These are phyloP conservation scores for Microctonus brassicae DNA, from an alignment of 2,888 invertebrate genomes.

Conservation along the genomic window DNA sequence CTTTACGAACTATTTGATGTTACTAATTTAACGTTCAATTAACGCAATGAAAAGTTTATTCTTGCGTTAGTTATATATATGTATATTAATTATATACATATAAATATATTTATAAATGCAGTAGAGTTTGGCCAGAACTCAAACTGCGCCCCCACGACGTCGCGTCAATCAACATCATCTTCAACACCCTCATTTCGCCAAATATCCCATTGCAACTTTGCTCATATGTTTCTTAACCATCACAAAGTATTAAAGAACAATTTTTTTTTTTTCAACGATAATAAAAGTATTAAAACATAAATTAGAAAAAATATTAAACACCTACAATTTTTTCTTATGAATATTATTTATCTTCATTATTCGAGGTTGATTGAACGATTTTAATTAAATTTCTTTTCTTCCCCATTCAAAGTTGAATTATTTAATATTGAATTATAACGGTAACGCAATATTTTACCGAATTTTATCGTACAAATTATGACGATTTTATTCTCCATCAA, in stretches of 20 bases:
- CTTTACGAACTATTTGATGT: conserved; percentile 41
- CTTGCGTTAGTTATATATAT: neutral
- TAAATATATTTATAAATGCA: conserved; percentile 44
- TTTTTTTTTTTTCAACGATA: neutral
- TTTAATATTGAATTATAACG: neutral
- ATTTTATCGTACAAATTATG: neutral
- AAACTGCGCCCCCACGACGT: conserved; percentile 62
- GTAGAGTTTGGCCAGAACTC: conserved; percentile 49
- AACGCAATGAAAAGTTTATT: conserved; percentile 50
- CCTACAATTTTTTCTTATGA: neutral
- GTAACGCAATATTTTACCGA: neutral
- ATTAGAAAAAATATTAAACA: neutral
- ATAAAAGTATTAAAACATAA: neutral
- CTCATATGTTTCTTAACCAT: conserved; percentile 3
- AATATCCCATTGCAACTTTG: conserved; percentile 34
- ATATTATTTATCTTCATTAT: neutral
- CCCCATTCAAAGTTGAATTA: neutral
- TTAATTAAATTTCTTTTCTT: neutral
- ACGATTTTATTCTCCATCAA: neutral
- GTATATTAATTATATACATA: neutral
- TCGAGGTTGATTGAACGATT: neutral
- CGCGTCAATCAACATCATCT: conserved; percentile 53
- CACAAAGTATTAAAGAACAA: conserved; percentile 21
- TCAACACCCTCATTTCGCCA: conserved; percentile 25
- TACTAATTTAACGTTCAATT: conserved; percentile 52